Base-by-base conservation (phyloP, 2,113 vertebrate genomes). In the Pedetes capensis region DNA sequence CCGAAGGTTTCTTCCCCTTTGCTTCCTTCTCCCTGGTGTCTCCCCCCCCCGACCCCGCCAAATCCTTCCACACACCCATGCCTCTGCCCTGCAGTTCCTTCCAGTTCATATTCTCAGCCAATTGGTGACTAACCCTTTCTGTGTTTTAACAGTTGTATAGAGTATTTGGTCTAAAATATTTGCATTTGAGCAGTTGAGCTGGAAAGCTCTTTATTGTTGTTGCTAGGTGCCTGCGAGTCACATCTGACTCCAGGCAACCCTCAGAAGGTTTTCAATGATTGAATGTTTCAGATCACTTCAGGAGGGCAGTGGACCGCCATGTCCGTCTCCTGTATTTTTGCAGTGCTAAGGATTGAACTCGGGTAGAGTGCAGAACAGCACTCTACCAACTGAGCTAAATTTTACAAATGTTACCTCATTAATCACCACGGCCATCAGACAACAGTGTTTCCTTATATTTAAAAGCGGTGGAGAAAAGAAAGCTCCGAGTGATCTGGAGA, bases 331-430 rank as follows among this genome's bases (percentile, higher is more conserved):
- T n/a, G n/a, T n/a, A n/a, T n/a, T n/a, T n/a, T n/a, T n/a, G n/a
- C n/a, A n/a, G n/a, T n/a, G n/a, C n/a, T n/a, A n/a, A n/a, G n/a
- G n/a, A n/a, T n/a, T n/a, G n/a, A n/a, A n/a, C n/a, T n/a, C n/a
- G n/a, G n/a, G n/a, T n/a, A n/a, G n/a, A n/a, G n/a, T n/a, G n/a
- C n/a, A n/a, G n/a, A n/a, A n/a, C n/a, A n/a, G n/a, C n/a, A n/a
- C n/a, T n/a, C n/a, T n/a, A n/a, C n/a, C n/a, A n/a, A n/a, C n/a
- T n/a, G n/a, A n/a, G n/a, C n/a, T n/a, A n/a, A n/a, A 80, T 96
- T 95, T 97, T 93, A 96, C 95, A 96, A 94, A 97, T 95, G 93
- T 96, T 95, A 91, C 95, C 96, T 97, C 96, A 95, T 97, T 96
- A 96, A 96, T 97, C 96, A 97, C 69, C 42, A 44, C 47, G 32